Evolutionary conservation across 2,888 invertebrate genomes (phyloP), one percentile per base, ranked within the genome.

Genomic region (Cantharis flavilabris): DNA sequence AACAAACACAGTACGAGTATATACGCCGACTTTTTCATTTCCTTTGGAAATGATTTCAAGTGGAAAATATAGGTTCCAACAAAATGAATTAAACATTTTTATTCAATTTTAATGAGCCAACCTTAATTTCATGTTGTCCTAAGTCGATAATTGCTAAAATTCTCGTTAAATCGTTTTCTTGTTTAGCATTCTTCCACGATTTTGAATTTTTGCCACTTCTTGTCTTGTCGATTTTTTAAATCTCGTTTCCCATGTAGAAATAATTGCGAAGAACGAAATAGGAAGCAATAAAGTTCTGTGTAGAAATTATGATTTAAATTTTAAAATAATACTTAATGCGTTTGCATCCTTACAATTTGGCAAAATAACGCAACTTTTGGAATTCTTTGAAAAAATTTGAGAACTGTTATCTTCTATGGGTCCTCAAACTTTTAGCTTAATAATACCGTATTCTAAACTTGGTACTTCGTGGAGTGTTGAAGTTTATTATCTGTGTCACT

Each of bases 41-140:
- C 75, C 75, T 71, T 71, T 72, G 67, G 71, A 72, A 63, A 65
- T 33, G 16, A 75, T 71, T 26, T 33, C 16, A 75, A 70, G 62
- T 72, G 75, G 75, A 75, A 75, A 75, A 75, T 75, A 62, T 75
- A 71, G 71, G 75, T 62, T 71, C 20, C 18, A 64, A 20, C 33
- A 33, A 20, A 62, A 18, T 26, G 18, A 49, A 20, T 16, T 62
- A 23, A 70, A 70, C 30, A 70, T 49, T 49, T 49, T 49, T 49
- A 49, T 49, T 49, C 49, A 49, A 49, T 49, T 49, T 49, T 49
- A 49, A 49, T 49, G 49, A 49, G 49, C 49, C 49, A 49, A 49
- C 49, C 49, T 49, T 49, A 49, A 49, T 49, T 49, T 49, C 49
- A 13, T n/a, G n/a, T 49, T 49, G 49, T 49, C 49, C 49, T 49